Conservation (phyloP, 2,888 invertebrate species). For the Caradrina clavipalpis region DNA sequence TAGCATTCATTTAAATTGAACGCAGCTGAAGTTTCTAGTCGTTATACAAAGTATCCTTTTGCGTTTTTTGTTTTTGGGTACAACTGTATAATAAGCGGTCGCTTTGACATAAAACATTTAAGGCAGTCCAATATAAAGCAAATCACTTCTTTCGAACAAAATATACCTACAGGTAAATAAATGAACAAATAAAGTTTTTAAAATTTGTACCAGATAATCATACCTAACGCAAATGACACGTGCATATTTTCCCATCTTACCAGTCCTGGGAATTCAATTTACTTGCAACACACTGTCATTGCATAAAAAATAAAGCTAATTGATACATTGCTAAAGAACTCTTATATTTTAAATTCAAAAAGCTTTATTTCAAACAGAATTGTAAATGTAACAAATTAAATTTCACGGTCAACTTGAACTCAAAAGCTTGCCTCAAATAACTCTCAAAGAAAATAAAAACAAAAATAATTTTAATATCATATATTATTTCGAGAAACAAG, state of each 20-base stretch:
- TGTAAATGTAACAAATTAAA: neutral
- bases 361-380: neutral
- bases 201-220: neutral
- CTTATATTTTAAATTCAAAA: neutral
- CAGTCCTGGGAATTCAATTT: slow-evolving; percentile 3
- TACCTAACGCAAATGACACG: slow-evolving; percentile 5
- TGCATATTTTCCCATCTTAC: slow-evolving; percentile 1
- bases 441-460: neutral
- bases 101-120: neutral
- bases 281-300: neutral
- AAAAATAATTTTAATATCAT: neutral
- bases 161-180: too few species aligned
- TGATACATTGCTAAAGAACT: neutral
- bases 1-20: slow-evolving; percentile 5
- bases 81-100: neutral
- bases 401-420: neutral
- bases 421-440: slow-evolving; percentile 2
- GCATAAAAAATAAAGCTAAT: too few species aligned
- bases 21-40: neutral
- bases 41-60: neutral
- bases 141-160: too few species aligned
- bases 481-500: slow-evolving; percentile 8
- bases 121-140: too few species aligned
- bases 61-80: neutral
- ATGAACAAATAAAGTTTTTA: too few species aligned